Conservation (phyloP, 2,113 vertebrate species). For the Nestor notabilis region DNA sequence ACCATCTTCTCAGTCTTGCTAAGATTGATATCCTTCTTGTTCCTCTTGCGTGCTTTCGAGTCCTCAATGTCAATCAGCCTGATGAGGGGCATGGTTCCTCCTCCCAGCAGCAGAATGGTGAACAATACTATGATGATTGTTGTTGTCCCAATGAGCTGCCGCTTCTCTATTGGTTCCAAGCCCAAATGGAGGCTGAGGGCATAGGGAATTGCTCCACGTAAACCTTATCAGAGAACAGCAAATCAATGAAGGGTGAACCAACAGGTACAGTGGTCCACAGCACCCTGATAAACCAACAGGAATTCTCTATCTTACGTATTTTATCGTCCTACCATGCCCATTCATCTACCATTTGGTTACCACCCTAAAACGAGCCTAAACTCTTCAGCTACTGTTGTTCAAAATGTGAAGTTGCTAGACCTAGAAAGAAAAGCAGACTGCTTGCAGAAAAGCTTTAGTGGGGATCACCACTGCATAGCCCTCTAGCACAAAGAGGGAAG, state of each 20-base stretch:
- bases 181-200: constrained; percentile 95
- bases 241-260: background rate
- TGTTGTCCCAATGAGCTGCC: constrained; percentile 95
- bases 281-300: background rate
- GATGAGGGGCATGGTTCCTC: constrained; percentile 96
- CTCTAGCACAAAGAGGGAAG: background rate
- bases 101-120: constrained; percentile 92
- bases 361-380: background rate
- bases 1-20: constrained; percentile 99
- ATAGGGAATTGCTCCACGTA: constrained; percentile 95
- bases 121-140: constrained; percentile 97
- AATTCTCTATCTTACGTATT: background rate
- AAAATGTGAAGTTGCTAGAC: background rate
- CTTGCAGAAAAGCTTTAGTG: background rate
- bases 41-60: constrained; percentile 84
- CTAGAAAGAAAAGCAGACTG: background rate
- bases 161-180: constrained; percentile 94
- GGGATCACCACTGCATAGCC: background rate
- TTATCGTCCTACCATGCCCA: rapidly evolving
- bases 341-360: background rate
- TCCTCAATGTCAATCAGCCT: constrained; percentile 95
- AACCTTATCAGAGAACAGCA: constrained; percentile 70
- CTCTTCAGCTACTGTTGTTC: background rate
- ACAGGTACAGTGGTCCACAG: rapidly evolving
- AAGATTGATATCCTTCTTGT: constrained; percentile 92